These are phyloP conservation scores for Philereme vetulata DNA, from an alignment of 2,888 invertebrate genomes.

Conservation along the genomic window DNA sequence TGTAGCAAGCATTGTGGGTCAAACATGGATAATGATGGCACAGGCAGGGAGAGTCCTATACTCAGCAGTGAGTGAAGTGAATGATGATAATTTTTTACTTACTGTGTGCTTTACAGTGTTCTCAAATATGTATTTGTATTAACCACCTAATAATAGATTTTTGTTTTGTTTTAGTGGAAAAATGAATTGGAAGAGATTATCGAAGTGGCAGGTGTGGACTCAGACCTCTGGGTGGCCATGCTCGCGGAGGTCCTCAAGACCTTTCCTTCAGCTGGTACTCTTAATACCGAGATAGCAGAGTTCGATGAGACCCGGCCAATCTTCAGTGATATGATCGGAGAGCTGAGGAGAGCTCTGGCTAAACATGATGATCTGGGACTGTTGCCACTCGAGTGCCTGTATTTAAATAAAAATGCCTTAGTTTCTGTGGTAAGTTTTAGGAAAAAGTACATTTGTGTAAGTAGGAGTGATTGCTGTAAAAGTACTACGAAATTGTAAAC, in stretches of 20 bases:
- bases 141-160: background rate
- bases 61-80: too few species aligned
- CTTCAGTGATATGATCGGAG: conserved; percentile 94
- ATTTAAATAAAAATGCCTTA: conserved; percentile 96
- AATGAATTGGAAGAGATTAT: conserved; percentile 96
- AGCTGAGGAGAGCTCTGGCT: conserved; percentile 90
- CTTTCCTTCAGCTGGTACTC: conserved; percentile 93
- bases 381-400: conserved; percentile 97
- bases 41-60: too few species aligned
- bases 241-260: conserved; percentile 97
- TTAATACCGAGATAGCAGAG: conserved; percentile 94
- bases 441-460: too few species aligned
- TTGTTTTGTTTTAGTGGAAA: conserved; percentile 90
- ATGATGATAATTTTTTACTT: too few species aligned
- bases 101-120: too few species aligned
- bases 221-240: conserved; percentile 99
- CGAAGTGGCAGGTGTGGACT: conserved; percentile 95
- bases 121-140: background rate
- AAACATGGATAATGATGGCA: too few species aligned
- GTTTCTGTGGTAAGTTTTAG: conserved; percentile 88
- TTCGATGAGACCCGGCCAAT: conserved; percentile 95
- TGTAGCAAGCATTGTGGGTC: too few species aligned
- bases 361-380: conserved; percentile 94
- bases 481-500: too few species aligned
- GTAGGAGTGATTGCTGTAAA: too few species aligned